Evolutionary conservation across 2,888 invertebrate genomes (phyloP), one percentile per base, ranked within the genome.

Genomic region (Eueremaeus valkanovi): DNA sequence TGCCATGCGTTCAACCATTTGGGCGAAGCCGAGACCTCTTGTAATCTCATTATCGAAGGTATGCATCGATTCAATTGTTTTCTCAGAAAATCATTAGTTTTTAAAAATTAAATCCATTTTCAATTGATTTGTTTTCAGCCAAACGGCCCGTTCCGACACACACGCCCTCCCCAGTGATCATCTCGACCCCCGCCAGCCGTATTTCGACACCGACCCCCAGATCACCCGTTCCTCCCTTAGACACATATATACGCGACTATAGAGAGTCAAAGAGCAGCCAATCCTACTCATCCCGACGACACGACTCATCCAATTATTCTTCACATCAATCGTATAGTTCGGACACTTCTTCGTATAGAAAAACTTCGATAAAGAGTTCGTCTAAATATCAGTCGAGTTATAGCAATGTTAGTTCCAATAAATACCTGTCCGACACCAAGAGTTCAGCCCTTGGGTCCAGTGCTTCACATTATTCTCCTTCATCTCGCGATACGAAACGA

Each of bases 21-120:
- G 82, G 99, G 99, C 81, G 90, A 90, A 40, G 97, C 96, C 81
- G 96, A 98, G 86, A 96, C 97, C 21, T 90, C 89, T 79, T 95
- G 95, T 84, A 93, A 95, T 80, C 93, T 96, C 76, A 94, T 95
- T 81, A 95, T 97, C 81, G 96, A 97, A 49, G 70, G 70, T 70
- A 42, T 40, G 29, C 24, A 3, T 36, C 33, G 18, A 31, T 29
- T 40, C 8, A 36, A 70, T 21, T 1, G 24, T 36, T 70, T 42
- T 21, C 27, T 66, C 29, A 36, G n/a, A n/a, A n/a, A n/a, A n/a
- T n/a, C n/a, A n/a, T n/a, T n/a, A n/a, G n/a, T n/a, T n/a, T n/a
- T n/a, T n/a, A n/a, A n/a, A n/a, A n/a, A n/a, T 33, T 21, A 18
- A 36, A 58, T 55, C 6, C 21, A n/a, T 55, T 21, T 45, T 18